phyloP scores from a whole-genome alignment of 2,797 vertebrate genomes.

The Luscinia luscinia region DNA sequence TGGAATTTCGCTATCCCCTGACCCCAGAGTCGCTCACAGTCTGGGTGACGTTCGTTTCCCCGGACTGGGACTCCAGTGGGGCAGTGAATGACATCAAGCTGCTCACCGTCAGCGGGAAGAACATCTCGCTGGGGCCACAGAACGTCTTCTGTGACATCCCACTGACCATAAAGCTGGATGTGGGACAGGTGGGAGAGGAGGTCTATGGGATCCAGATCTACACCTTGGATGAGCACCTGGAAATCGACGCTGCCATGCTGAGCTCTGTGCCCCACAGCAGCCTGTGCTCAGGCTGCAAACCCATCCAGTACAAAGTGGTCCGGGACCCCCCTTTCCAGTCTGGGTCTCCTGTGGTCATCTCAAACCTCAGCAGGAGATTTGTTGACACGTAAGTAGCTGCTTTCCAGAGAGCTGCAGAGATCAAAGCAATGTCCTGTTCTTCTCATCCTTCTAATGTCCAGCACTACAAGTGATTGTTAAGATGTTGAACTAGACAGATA shows the following conservation, averaged over 20 bases:
- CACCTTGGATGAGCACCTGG: slow-evolving; percentile 94
- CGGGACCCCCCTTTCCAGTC: slow-evolving; percentile 87
- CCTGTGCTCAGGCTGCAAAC: slow-evolving; percentile 84
- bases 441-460: neutral
- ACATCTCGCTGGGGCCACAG: slow-evolving; percentile 92
- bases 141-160: slow-evolving; percentile 94
- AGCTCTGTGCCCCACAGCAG: slow-evolving; percentile 85
- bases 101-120: slow-evolving; percentile 86
- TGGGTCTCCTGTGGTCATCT: slow-evolving; percentile 79
- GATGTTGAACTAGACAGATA: neutral
- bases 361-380: slow-evolving; percentile 86
- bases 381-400: slow-evolving; percentile 88
- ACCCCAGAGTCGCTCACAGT: slow-evolving; percentile 91
- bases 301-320: slow-evolving; percentile 87
- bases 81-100: slow-evolving; percentile 93
- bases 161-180: slow-evolving; percentile 88
- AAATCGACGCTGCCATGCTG: slow-evolving; percentile 94
- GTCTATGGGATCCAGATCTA: slow-evolving; percentile 94
- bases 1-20: slow-evolving; percentile 88
- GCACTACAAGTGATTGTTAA: neutral
- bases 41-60: slow-evolving; percentile 95
- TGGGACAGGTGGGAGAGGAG: slow-evolving; percentile 81
- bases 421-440: neutral
- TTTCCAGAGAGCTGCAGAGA: neutral
- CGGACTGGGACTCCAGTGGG: slow-evolving; percentile 89